These are phyloP conservation scores for Hydractinia echinata DNA, from an alignment of 30 jellyfish, hydroid and myxozoan species.

Conservation along the genomic window DNA sequence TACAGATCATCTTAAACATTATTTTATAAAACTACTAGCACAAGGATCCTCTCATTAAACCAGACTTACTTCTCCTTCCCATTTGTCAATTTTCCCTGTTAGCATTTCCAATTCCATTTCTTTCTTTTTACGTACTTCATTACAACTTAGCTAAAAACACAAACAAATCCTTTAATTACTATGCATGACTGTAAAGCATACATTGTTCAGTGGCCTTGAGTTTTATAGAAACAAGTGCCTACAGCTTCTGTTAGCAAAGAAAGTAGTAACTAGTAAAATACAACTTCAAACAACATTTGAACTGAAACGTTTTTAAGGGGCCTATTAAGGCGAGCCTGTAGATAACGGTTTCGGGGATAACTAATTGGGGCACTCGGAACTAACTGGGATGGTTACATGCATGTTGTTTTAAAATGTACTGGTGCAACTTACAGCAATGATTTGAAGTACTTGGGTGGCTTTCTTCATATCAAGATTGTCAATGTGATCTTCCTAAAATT, in stretches of 20 bases:
- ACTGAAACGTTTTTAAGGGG: no score
- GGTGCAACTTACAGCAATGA: constrained; percentile 70
- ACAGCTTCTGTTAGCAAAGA: neutral
- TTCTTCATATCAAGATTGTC: constrained; percentile 89
- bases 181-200: no score
- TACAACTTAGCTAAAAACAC: constrained; percentile 72
- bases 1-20: no score
- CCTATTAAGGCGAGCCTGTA: no score
- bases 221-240: neutral
- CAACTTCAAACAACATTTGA: no score
- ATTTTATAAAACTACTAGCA: no score
- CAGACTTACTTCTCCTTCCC: constrained; percentile 95
- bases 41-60: no score
- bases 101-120: constrained; percentile 95
- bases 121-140: constrained; percentile 89
- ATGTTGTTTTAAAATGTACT: no score
- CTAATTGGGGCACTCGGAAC: no score
- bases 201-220: neutral
- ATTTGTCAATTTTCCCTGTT: constrained; percentile 88
- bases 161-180: neutral
- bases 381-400: no score
- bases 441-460: constrained; percentile 93
- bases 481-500: constrained; percentile 56
- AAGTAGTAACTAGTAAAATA: no score
- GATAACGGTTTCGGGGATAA: no score